Evolutionary conservation across 2,888 invertebrate species (phyloP).

Genomic region (Drosophila mercatorum): DNA sequence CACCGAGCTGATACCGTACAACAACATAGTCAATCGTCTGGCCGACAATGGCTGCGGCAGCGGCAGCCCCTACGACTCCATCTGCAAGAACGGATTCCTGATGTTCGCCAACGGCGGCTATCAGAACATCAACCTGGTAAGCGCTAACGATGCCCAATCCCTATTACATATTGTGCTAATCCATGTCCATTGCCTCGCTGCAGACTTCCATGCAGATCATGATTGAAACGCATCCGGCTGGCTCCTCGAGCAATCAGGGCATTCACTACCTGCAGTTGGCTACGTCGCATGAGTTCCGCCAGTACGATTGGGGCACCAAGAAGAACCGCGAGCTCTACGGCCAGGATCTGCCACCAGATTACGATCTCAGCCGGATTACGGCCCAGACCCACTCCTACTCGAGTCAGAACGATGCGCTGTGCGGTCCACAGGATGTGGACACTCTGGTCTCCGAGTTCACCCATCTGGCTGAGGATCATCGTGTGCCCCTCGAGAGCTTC

Average conservation of each 20-base stretch:
- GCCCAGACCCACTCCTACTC: constrained; percentile 78
- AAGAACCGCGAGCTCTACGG: constrained; percentile 68
- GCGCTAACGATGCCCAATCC: constrained; percentile 1
- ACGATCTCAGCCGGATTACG: constrained; percentile 73
- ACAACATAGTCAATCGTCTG: constrained; percentile 64
- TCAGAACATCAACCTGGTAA: constrained; percentile 69
- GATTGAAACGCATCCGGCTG: constrained; percentile 80
- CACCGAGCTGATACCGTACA: constrained; percentile 73
- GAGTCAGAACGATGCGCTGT: constrained; percentile 75
- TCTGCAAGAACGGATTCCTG: constrained; percentile 72
- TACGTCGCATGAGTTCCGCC: constrained; percentile 71
- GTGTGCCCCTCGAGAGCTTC: constrained; percentile 72
- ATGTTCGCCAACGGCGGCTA: constrained; percentile 74
- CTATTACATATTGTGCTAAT: neutral
- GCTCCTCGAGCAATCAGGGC: constrained; percentile 79
- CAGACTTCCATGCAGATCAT: constrained; percentile 69
- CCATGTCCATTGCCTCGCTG: neutral
- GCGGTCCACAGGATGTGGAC: constrained; percentile 75
- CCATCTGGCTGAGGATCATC: constrained; percentile 73
- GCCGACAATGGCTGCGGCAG: constrained; percentile 67
- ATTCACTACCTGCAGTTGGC: constrained; percentile 78
- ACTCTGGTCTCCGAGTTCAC: constrained; percentile 60
- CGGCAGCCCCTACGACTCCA: constrained; percentile 35
- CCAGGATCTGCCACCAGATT: constrained; percentile 73
- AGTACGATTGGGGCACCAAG: constrained; percentile 78